phyloP scores from a whole-genome alignment of 2,888 invertebrate genomes.

The Acleris cristana region DNA sequence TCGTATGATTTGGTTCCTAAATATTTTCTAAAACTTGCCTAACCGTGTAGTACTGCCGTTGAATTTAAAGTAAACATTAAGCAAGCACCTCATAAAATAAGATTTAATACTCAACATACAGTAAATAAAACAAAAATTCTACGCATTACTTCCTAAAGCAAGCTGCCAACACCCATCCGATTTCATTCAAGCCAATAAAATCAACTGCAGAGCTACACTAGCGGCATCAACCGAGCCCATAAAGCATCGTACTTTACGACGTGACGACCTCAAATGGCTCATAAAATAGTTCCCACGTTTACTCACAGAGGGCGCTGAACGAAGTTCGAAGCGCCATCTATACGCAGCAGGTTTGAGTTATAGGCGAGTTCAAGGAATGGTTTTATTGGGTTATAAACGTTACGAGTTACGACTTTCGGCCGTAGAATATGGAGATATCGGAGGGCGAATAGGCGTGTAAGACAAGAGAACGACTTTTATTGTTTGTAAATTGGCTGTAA shows the following conservation, averaged over 20 bases:
- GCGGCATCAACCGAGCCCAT: slow-evolving; percentile 75
- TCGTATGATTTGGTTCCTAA: too few relatives aligned
- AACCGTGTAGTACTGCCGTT: too few relatives aligned
- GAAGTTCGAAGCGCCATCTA: slow-evolving; percentile 70
- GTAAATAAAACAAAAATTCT: too few relatives aligned
- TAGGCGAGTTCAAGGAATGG: slow-evolving; percentile 55
- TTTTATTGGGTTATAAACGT: slow-evolving; percentile 83
- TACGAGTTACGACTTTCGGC: slow-evolving; percentile 72
- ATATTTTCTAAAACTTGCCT: too few relatives aligned
- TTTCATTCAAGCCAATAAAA: slow-evolving; percentile 37
- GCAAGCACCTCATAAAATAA: too few relatives aligned
- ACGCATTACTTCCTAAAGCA: slow-evolving; percentile 17
- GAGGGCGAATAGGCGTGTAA: slow-evolving; percentile 79
- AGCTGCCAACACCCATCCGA: slow-evolving; percentile 28
- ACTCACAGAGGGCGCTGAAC: slow-evolving; percentile 75
- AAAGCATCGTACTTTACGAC: slow-evolving; percentile 76
- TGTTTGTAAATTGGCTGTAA: slow-evolving; percentile 85
- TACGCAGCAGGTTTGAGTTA: slow-evolving; percentile 54
- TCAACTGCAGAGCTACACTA: slow-evolving; percentile 65
- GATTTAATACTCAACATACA: too few relatives aligned
- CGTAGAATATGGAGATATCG: slow-evolving; percentile 80
- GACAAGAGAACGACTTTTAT: slow-evolving; percentile 82
- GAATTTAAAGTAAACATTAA: too few relatives aligned
- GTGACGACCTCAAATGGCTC: slow-evolving; percentile 74
- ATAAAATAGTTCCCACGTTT: slow-evolving; percentile 71